Percentiles rank a stretch among this genome's conserved stretches.
These are phyloP conservation scores for Mus pahari DNA, from an alignment of 2,113 vertebrate genomes.

Conservation along the genomic window DNA sequence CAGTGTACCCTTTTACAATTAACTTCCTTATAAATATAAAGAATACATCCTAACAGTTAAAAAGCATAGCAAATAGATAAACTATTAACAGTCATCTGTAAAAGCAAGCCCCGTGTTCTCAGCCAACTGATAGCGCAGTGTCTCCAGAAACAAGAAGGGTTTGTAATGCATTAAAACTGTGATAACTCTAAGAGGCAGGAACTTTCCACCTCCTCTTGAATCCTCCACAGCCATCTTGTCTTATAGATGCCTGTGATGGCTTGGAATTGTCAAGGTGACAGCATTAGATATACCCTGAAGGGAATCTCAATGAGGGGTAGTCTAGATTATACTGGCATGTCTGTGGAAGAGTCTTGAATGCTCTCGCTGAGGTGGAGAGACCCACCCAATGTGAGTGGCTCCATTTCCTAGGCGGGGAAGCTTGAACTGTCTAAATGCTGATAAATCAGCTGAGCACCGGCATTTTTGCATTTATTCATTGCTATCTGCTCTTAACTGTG, in stretches of 20 bases:
- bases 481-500: neutral
- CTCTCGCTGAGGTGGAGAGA: neutral
- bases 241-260: neutral
- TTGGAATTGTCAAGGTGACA: neutral
- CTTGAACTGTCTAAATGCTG: no score
- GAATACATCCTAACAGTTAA: neutral
- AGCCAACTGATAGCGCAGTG: no score
- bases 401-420: neutral
- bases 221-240: neutral
- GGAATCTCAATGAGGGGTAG: neutral
- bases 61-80: neutral
- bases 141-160: neutral
- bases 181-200: neutral
- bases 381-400: neutral
- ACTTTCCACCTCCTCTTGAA: neutral
- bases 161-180: neutral
- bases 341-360: neutral
- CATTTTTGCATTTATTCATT: neutral
- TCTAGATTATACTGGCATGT: neutral
- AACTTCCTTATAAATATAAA: neutral
- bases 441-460: neutral
- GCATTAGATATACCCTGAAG: neutral
- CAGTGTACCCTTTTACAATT: neutral
- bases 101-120: neutral
- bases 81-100: neutral